A percentile compares a stretch with the other conserved stretches of the same genome.
These are phyloP conservation scores for Echiichthys vipera DNA, from an alignment of 2,797 vertebrate species.

Conservation along the genomic window DNA sequence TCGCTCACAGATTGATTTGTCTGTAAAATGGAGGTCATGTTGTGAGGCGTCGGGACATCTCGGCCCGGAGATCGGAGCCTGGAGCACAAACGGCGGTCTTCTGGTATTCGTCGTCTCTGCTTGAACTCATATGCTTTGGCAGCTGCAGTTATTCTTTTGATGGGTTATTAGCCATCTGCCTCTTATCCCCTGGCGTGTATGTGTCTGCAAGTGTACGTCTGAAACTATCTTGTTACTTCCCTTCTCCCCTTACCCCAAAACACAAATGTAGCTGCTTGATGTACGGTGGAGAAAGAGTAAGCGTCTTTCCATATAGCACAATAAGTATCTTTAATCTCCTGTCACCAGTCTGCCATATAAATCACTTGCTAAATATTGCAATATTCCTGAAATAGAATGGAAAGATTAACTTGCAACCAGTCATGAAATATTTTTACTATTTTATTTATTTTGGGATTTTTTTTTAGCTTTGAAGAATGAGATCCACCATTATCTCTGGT, in stretches of 20 bases:
- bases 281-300: constrained; percentile 3
- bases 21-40: constrained; percentile 72
- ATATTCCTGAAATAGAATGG: constrained; percentile 19
- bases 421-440: constrained; percentile 3
- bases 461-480: constrained; percentile 12
- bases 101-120: constrained; percentile 47
- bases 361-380: not conserved
- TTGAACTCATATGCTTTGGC: constrained; percentile 53
- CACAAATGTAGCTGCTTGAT: constrained; percentile 32
- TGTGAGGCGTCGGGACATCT: constrained; percentile 56
- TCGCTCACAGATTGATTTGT: constrained; percentile 75
- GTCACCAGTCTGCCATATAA: not conserved
- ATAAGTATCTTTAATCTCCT: constrained; percentile 16
- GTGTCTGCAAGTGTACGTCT: constrained; percentile 34
- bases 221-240: constrained; percentile 39
- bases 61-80: constrained; percentile 41
- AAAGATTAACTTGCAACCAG: constrained; percentile 7
- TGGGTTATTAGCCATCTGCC: constrained; percentile 75
- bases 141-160: constrained; percentile 72
- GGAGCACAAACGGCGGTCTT: constrained; percentile 47
- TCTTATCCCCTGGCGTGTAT: constrained; percentile 47
- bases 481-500: constrained; percentile 6
- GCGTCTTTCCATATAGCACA: not conserved
- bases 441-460: not conserved
- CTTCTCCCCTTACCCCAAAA: constrained; percentile 25